These are phyloP conservation scores for Brenthis hecate DNA, from an alignment of 2,888 invertebrate species.

Conservation along the genomic window DNA sequence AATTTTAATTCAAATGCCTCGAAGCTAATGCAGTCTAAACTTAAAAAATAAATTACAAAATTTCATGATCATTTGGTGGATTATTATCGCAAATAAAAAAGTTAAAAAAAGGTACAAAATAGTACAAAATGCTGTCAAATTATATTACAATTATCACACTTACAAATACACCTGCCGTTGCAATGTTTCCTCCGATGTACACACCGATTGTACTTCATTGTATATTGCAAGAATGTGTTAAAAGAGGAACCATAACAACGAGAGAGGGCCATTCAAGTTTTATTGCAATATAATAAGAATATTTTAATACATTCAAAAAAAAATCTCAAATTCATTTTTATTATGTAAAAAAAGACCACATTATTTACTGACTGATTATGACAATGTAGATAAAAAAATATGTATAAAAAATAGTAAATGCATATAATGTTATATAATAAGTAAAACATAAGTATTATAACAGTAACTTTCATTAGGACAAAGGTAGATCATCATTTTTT, in stretches of 20 bases:
- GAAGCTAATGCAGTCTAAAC: constrained; percentile 28
- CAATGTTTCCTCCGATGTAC: constrained; percentile 25
- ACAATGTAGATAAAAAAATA: background rate
- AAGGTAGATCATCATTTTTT: background rate
- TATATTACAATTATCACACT: constrained; percentile 37
- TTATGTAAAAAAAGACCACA: constrained; percentile 4
- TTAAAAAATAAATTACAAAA: constrained; percentile 31
- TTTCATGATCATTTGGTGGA: constrained; percentile 42
- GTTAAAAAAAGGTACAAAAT: constrained; percentile 43
- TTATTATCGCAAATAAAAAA: constrained; percentile 38
- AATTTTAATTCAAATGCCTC: constrained; percentile 35
- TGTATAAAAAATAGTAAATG: constrained; percentile 4
- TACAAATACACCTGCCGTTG: constrained; percentile 23
- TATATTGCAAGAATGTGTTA: constrained; percentile 15
- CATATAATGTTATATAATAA: background rate
- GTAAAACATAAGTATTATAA: background rate
- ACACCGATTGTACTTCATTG: constrained; percentile 38
- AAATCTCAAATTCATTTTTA: constrained; percentile 4
- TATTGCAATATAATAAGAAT: constrained; percentile 14
- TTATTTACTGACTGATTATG: constrained; percentile 22
- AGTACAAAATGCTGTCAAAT: constrained; percentile 44
- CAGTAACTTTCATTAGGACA: constrained; percentile 1
- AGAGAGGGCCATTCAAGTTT: constrained; percentile 12
- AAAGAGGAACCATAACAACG: constrained; percentile 16
- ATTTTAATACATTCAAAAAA: constrained; percentile 15